Conservation (phyloP, 2,797 vertebrate genomes). For the Chelmon rostratus region DNA sequence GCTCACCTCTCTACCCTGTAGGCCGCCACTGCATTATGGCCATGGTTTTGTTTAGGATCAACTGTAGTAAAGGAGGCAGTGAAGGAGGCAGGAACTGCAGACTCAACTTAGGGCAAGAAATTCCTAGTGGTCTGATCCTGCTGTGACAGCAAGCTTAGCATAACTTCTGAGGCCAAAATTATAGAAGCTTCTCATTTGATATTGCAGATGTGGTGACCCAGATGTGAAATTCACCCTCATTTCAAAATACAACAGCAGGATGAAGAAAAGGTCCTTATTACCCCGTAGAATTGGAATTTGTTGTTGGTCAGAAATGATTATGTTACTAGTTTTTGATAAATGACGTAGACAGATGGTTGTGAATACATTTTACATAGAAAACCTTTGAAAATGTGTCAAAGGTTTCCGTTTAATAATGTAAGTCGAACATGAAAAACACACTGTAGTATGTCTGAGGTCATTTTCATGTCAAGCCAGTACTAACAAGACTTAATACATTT, state of each 20-base stretch:
- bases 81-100: neutral
- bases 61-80: no score
- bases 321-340: neutral
- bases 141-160: neutral
- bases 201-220: neutral
- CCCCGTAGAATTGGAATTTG: neutral
- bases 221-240: neutral
- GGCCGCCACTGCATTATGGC: neutral
- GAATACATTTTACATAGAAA: neutral
- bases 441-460: neutral
- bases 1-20: no score
- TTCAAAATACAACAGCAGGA: neutral
- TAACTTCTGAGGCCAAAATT: neutral
- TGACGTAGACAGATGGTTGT: neutral
- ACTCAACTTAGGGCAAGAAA: neutral
- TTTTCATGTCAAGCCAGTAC: constrained; percentile 37
- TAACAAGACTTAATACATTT: constrained; percentile 39
- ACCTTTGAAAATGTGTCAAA: neutral
- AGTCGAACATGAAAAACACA: neutral
- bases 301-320: neutral
- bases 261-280: neutral
- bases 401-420: constrained; percentile 3
- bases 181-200: neutral
- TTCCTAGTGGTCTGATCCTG: neutral
- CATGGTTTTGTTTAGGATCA: neutral